Evolutionary conservation across 2,888 invertebrate species (phyloP), one percentile per base, ranked within the genome.

Genomic region (Lathronympha strigana): DNA sequence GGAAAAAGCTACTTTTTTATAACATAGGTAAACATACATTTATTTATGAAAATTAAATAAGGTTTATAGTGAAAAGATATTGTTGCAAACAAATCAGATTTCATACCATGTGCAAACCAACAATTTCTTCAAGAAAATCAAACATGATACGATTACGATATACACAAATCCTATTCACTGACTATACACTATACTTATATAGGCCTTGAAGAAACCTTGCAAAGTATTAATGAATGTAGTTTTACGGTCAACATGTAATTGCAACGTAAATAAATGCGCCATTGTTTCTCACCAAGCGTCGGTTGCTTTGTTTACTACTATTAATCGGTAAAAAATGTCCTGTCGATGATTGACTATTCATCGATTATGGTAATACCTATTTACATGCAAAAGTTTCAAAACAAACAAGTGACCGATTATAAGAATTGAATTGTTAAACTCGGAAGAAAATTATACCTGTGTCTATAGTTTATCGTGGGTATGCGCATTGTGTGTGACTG

Each of bases 251-350:
- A 43, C 38, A n/a, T 53, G 17, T 43, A 61, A 25, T 51, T 43
- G 31, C 47, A 47, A 17, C 8, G 15, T 33, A 21, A 47, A 58
- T 45, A 47, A 47, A 55, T 28, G 28, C 49, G 43, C 61, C 53
- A 61, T 61, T 61, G 43, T 61, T 61, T 61, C 31, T 33, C 40
- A 61, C 61, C 23, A 53, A 61, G 61, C 28, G 25, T 43, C 23
- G 50, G 50, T 50, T 53, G 43, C 33, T 53, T 53, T 61, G 61
- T 61, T 43, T 61, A 25, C 25, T 19, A 40, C 3, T 51, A 8
- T 11, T n/a, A 28, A 53, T 53, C 21, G 4, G 33, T 15, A 36
- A 53, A 43, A 38, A 61, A 28, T 40, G 6, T 15, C 50, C 21
- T 21, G 38, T 15, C 3, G n/a, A 28, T 36, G 38, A 40, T 23